Base-by-base conservation (phyloP, 2,113 vertebrate genomes). In the Pyxicephalus adspersus region DNA sequence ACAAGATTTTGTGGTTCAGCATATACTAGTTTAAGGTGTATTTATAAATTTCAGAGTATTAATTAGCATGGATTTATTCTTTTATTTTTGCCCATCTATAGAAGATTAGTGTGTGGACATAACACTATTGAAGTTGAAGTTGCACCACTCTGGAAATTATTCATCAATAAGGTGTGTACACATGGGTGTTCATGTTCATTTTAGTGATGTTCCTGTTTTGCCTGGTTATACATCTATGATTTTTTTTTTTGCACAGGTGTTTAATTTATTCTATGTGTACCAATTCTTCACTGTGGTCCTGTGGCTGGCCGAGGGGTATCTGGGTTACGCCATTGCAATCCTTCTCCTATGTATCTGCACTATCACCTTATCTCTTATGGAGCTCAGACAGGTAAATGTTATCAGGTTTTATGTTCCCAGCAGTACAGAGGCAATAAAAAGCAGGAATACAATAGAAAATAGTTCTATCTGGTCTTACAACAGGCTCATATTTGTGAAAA, bases 191-290 rank as follows among this genome's bases (percentile, higher is more conserved):
- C 29, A 29, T 4, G 2, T 57, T 34, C 54, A 54, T 22, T 29
- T 23, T 23, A 54, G 83, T 54, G 71, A 31, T 65, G 23, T 25
- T 20, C 18, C 1, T 65, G 15, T 17, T 65, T 65, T 31, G 7
- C 5, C 18, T 45, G 19, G 31, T 16, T 13, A 13, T 45, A 45
- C 38, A 9, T 13, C 38, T 45, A 22, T 72, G 9, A 45, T 64
- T 20, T 51, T 29, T 77, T 84, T 83, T 6, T 0, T 0, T 64
- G 64, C 83, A 87, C 86, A 94, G 94, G 93, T 93, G 77, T 87
- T 94, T 83, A 92, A 93, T 86, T 91, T 93, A 2, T 94, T 94
- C 85, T 94, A 94, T 83, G 2, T 92, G 74, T 94, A 94, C 86
- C 94, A 94, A 68, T 84, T 92, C 81, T 94, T 94, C 84, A 94